Evolutionary conservation across 92 coral and sea anemone genomes (phyloP), one percentile per base, ranked within the genome.

Genomic region (Actinernus sp.): DNA sequence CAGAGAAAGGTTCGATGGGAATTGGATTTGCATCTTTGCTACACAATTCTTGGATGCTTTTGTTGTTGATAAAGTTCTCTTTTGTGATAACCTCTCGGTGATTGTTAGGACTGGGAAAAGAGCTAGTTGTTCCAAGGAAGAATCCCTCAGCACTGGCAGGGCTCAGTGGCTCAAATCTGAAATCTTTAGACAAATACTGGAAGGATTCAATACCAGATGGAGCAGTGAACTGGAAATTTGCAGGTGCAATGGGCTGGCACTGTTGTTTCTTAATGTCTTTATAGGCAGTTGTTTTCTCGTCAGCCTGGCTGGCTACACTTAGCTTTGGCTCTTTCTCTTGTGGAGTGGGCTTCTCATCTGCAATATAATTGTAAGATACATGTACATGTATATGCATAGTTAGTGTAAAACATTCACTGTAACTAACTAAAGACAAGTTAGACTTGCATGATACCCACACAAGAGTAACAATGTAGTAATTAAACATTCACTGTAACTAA

Each of bases 151-250:
- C 88, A 52, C 98, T 94, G 52, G 48, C 49, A 16, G 98, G 97
- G 21, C 94, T 91, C 23, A 94, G 82, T 0, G 98, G 98, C 53
- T 78, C 65, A 66, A 94, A 90, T 31, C 69, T 80, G 71, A 94
- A 94, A 1, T 74, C 63, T 38, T 76, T 61, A 11, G 89, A 79
- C 30, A 31, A 73, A 58, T 74, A 56, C 10, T 43, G 55, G 63
- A 94, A 94, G 17, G 94, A 77, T 28, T 67, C 64, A 18, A 94
- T 71, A 14, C 98, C 98, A 32, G 64, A 38, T 4, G 98, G 98
- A 0, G 72, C 94, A 20, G 82, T 71, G 68, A 94, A 94, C 36
- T 74, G 68, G 26, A 90, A 93, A 71, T 82, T 76, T 29, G 62
- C 38, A 26, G 98, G 98, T 28, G 93, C 93, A 78, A 90, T 67